These are phyloP conservation scores for Halictus rubicundus DNA, from an alignment of 1,140 invertebrate genomes.

Conservation along the genomic window DNA sequence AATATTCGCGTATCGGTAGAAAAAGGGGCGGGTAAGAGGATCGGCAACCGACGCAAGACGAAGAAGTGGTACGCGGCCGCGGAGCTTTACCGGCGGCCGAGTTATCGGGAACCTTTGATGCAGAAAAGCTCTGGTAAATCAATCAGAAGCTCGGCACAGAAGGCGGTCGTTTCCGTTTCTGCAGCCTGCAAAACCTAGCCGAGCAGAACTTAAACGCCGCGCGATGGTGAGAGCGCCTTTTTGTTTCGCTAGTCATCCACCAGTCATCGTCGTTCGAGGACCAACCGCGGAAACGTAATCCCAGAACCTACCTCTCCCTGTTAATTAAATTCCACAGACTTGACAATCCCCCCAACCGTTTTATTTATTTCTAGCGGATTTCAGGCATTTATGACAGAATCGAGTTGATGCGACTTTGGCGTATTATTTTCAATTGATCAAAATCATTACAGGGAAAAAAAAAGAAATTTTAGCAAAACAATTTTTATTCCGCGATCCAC, in stretches of 20 bases:
- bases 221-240: neutral
- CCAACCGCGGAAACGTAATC: too few species aligned
- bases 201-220: conserved; percentile 15
- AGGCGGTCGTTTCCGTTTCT: conserved; percentile 22
- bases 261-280: neutral
- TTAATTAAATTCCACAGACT: too few species aligned
- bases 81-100: conserved; percentile 1
- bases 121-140: conserved; percentile 32
- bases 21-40: conserved; percentile 10
- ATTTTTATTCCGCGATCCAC: too few species aligned
- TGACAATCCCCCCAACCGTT: too few species aligned
- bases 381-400: too few species aligned
- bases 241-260: neutral
- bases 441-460: too few species aligned
- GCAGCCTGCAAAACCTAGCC: neutral
- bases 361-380: too few species aligned
- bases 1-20: neutral
- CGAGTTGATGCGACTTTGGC: too few species aligned
- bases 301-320: too few species aligned
- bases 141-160: conserved; percentile 21
- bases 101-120: conserved; percentile 43
- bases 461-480: too few species aligned
- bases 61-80: neutral
- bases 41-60: neutral
- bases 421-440: too few species aligned